Evolutionary conservation across 2,113 vertebrate species (phyloP), one percentile per base, ranked within the genome.

Genomic region (Corythaixoides concolor): DNA sequence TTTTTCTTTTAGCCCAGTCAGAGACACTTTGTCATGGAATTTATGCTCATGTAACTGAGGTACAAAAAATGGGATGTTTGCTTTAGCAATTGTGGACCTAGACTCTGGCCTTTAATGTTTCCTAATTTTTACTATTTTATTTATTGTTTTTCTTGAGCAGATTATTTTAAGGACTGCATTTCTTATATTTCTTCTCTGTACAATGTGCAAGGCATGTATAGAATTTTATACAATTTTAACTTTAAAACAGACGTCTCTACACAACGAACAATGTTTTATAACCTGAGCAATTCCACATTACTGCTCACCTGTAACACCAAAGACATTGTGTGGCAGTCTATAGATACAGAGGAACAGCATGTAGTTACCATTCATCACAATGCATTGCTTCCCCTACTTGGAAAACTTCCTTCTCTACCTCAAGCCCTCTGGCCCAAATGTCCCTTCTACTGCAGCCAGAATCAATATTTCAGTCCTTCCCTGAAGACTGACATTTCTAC

Each of bases 291-390:
- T 60, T 68, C 49, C 30, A 63, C 1, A 1, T 35, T 70, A 11
- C 47, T 70, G 8, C 30, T 74, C 33, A 22, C 6, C 27, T 15
- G 4, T 53, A 35, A 17, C 35, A 24, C 24, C 26, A 16, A 8
- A 47, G 28, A 15, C 24, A 11, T 12, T 17, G 8, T 3, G 2
- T 5, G 24, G 11, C 4, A 22, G 5, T 8, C 56, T 39, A 0
- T 30, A 35, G 39, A 18, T 60, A 12, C 2, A 47, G 60, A 56
- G 76, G 19, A 90, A 14, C 7, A 21, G 28, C 6, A 3, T 8
- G 20, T 20, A 43, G 52, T 11, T 56, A 14, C 37, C 11, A 8
- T 43, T 49, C 35, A 55, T 43, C 79, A 39, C 35, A 53, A 14
- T 15, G 33, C 80, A 16, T 11, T 13, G 9, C 26, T 83, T 90